Percentiles rank a stretch among this genome's conserved stretches.
Conservation (phyloP, 1,140 invertebrate genomes). For the Orchestia grillus region DNA sequence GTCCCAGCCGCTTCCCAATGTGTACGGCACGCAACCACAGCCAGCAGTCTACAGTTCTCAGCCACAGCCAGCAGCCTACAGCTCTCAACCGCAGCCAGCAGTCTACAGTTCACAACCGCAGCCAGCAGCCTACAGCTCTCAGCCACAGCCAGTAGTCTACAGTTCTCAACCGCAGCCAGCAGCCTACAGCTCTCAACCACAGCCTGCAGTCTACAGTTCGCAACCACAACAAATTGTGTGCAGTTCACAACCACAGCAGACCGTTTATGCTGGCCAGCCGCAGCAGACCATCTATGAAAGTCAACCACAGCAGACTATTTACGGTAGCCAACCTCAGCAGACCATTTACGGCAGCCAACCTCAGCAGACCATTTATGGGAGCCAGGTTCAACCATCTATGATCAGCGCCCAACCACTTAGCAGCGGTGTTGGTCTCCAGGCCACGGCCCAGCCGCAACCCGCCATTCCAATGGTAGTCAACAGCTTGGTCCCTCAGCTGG, state of each 20-base stretch:
- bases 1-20: background rate
- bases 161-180: background rate
- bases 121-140: too few relatives aligned
- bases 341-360: background rate
- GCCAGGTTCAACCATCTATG: too few relatives aligned
- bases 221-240: background rate
- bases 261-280: too few relatives aligned
- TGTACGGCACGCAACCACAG: too few relatives aligned
- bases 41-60: too few relatives aligned
- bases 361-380: too few relatives aligned
- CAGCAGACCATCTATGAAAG: too few relatives aligned
- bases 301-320: background rate
- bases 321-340: background rate
- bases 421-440: background rate
- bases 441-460: background rate
- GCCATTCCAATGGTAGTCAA: background rate
- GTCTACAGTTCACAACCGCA: too few relatives aligned
- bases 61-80: too few relatives aligned
- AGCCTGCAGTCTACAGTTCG: background rate
- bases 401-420: background rate
- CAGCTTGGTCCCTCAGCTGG: background rate
- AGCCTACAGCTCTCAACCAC: background rate
- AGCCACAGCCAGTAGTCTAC: background rate
- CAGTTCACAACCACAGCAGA: background rate
- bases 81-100: too few relatives aligned